phyloP scores from a whole-genome alignment of 2,888 invertebrate species.

The Chromoteleia sp. region DNA sequence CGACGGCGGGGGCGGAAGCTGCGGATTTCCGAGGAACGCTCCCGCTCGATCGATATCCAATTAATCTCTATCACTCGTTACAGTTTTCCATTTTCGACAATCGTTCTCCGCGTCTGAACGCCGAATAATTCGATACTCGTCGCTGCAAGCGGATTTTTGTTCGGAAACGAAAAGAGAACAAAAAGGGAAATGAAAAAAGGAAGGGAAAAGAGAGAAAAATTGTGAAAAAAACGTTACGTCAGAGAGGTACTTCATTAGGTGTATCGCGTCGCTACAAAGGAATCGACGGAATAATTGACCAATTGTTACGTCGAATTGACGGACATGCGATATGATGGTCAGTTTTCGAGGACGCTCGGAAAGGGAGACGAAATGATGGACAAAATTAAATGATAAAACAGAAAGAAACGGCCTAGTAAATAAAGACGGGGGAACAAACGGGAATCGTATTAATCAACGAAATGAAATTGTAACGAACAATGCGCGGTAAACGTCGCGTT shows the following conservation, averaged over 20 bases:
- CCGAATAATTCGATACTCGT: slow-evolving; percentile 62
- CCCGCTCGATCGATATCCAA: slow-evolving; percentile 57
- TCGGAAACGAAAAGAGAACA: slow-evolving; percentile 17
- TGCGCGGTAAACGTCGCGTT: slow-evolving; percentile 30
- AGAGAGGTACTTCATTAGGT: slow-evolving; percentile 31
- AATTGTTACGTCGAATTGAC: slow-evolving; percentile 29
- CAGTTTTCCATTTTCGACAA: slow-evolving; percentile 59
- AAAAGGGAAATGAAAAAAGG: slow-evolving; percentile 9
- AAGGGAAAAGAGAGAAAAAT: slow-evolving; percentile 4
- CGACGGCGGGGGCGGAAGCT: slow-evolving; percentile 32
- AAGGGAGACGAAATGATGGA: not conserved
- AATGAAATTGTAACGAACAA: slow-evolving; percentile 39
- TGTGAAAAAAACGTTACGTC: slow-evolving; percentile 6
- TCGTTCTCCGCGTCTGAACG: slow-evolving; percentile 50
- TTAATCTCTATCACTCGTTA: slow-evolving; percentile 65
- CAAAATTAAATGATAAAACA: slow-evolving; percentile 3
- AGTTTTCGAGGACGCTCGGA: slow-evolving; percentile 2
- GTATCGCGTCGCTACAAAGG: slow-evolving; percentile 36
- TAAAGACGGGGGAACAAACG: slow-evolving; percentile 12
- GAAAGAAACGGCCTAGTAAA: not conserved
- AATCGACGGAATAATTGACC: slow-evolving; percentile 32
- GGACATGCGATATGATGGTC: slow-evolving; percentile 20
- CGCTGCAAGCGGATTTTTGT: slow-evolving; percentile 48
- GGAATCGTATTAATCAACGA: slow-evolving; percentile 20
- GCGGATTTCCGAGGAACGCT: slow-evolving; percentile 52